Percentiles rank a stretch among this genome's conserved stretches.
Evolutionary conservation across 2,113 vertebrate species (phyloP).

Genomic region (Polypterus senegalus): DNA sequence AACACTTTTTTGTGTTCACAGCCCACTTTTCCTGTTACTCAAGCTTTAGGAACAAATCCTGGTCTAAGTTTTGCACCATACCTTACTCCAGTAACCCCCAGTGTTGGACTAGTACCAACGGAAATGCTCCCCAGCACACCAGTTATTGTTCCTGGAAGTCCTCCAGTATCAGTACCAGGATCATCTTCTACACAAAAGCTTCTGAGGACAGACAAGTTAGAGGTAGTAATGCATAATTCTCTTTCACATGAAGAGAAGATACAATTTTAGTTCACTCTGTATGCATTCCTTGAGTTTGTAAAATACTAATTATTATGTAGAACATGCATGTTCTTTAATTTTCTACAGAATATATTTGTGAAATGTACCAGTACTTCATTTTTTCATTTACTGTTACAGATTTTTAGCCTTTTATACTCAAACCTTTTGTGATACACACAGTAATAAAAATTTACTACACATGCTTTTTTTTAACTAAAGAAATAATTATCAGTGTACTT

Average conservation of each 20-base stretch:
- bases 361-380: no score
- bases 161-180: slow-evolving; percentile 68
- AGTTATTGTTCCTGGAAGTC: slow-evolving; percentile 76
- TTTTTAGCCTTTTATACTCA: no score
- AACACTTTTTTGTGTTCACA: slow-evolving; percentile 29
- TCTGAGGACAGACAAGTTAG: slow-evolving; percentile 84
- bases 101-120: slow-evolving; percentile 79
- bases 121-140: slow-evolving; percentile 80
- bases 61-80: slow-evolving; percentile 85
- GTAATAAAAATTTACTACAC: no score
- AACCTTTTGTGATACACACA: no score
- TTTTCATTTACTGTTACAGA: no score
- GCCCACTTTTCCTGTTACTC: slow-evolving; percentile 86
- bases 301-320: no score
- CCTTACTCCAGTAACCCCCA: slow-evolving; percentile 73
- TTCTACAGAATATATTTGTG: no score
- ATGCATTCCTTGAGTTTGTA: no score
- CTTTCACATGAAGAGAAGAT: neutral
- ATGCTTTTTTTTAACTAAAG: no score
- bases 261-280: neutral
- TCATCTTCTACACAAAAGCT: slow-evolving; percentile 83
- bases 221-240: slow-evolving; percentile 52
- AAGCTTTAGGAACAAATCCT: slow-evolving; percentile 73
- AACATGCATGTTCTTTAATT: no score
- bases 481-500: no score